A percentile compares a stretch with the other conserved stretches of the same genome.
phyloP scores from a whole-genome alignment of 2,888 invertebrate genomes.

The Pristionchus fissidentatus region DNA sequence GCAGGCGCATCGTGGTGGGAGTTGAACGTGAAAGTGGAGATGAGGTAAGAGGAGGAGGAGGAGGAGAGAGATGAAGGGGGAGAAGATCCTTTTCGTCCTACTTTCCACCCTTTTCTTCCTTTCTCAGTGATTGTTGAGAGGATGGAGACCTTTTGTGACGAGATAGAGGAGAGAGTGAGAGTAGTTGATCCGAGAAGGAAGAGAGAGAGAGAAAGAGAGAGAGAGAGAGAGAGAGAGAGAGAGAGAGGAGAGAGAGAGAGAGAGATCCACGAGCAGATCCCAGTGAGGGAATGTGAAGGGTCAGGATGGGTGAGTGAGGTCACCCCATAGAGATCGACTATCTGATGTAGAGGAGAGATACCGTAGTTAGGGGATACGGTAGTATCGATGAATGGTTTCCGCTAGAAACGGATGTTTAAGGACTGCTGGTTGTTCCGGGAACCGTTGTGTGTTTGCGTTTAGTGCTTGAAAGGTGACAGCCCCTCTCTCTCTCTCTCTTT shows the following conservation, averaged over 20 bases:
- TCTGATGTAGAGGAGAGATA: not conserved
- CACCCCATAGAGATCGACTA: not conserved
- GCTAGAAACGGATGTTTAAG: no score
- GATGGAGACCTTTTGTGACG: conserved; percentile 13
- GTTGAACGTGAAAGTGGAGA: not conserved
- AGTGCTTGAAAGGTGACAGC: not conserved
- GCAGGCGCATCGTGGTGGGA: not conserved
- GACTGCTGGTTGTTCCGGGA: not conserved
- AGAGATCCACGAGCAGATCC: no score
- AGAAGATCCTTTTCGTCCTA: conserved; percentile 16
- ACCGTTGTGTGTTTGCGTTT: not conserved
- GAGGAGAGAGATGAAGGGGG: not conserved
- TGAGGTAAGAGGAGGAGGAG: not conserved
- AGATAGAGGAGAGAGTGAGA: conserved; percentile 9
- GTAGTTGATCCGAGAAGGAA: conserved; percentile 5
- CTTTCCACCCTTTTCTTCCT: conserved; percentile 14
- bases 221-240: not conserved
- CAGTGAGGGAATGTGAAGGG: not conserved
- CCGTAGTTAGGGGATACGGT: no score
- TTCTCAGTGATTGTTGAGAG: not conserved
- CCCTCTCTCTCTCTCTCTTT: not conserved
- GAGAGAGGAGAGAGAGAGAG: not conserved
- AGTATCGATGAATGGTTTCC: no score
- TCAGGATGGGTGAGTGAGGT: not conserved
- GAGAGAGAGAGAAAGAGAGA: not conserved